A percentile compares a stretch with the other conserved stretches of the same genome.
These are phyloP conservation scores for Eulemur coronatus DNA, from an alignment of 2,797 vertebrate species.

Conservation along the genomic window DNA sequence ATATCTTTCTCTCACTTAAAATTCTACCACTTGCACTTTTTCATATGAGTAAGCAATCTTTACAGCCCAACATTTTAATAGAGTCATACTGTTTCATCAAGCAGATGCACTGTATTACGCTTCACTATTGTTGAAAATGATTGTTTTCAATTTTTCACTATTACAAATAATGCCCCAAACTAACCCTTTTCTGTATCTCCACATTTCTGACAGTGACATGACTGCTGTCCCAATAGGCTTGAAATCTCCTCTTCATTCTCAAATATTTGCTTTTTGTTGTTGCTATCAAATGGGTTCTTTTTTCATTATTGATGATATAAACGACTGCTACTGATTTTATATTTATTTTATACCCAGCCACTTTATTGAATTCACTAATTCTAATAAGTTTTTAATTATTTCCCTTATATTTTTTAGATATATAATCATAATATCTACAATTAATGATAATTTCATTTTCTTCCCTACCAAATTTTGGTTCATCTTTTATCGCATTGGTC, in stretches of 20 bases:
- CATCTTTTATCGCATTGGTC: not conserved
- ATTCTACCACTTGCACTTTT: not conserved
- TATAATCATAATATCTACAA: not conserved
- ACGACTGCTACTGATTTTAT: not conserved
- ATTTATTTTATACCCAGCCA: not conserved
- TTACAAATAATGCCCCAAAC: not conserved
- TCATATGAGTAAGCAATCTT: not conserved
- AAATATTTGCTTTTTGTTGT: not conserved
- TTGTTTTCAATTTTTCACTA: not conserved
- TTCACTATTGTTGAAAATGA: not conserved
- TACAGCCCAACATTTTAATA: not conserved
- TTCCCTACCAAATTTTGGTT: not conserved
- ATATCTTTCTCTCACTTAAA: not conserved
- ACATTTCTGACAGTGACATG: not conserved
- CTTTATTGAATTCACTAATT: not conserved
- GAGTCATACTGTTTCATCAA: not conserved
- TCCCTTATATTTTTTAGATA: not conserved
- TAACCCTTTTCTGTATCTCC: not conserved
- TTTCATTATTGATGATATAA: not conserved
- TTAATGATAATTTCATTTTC: constrained; percentile 2
- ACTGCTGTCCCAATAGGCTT: not conserved
- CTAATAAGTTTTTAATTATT: not conserved
- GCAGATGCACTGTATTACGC: not conserved
- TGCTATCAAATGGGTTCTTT: not conserved
- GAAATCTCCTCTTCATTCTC: not conserved